Base-by-base conservation (phyloP, 2,113 vertebrate species). In the Pollimyrus isidori region DNA sequence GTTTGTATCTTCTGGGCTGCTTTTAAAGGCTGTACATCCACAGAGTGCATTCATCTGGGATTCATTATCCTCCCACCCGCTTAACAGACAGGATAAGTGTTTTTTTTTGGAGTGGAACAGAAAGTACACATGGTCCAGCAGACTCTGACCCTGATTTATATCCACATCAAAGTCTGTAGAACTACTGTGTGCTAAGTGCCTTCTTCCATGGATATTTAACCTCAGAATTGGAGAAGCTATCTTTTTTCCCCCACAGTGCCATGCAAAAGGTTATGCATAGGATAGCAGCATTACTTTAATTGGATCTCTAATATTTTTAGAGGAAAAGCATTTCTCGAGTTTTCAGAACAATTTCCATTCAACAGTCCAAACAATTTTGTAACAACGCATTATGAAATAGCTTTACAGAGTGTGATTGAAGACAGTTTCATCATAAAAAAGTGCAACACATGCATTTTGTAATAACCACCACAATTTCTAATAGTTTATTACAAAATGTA, bases 171-270 rank as follows among this genome's bases (percentile, higher is more conserved):
- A 86, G 80, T 23, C 82, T n/a, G 39, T 13, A 21, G 42, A 89
- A 89, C 89, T 85, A 89, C 42, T 48, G 82, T 84, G 45, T 53
- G 56, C 46, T 89, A 85, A 89, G 88, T 86, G 84, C 83, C 62
- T 73, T 83, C 46, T 87, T 89, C 45, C 83, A 86, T 9, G n/a
- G 62, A 85, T 84, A 30, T 89, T 89, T 89, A 73, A 49, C 82
- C 48, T 86, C 46, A 39, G n/a, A 53, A 69, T 69, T 3, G 17
- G 35, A n/a, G n/a, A 69, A 30, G 39, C 83, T 48, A 10, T 62
- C 11, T 30, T 46, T 89, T 35, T 26, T 5, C 56, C 23, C 21
- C n/a, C 7, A 45, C 35, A 83, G 48, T n/a, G 17, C 35, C 26
- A 49, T 56, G 50, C 49, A 56, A 45, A 53, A 69, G 9, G 48